A percentile compares a stretch with the other conserved stretches of the same genome.
Evolutionary conservation across 2,113 vertebrate genomes (phyloP).

Genomic region (Microtus ochrogaster): DNA sequence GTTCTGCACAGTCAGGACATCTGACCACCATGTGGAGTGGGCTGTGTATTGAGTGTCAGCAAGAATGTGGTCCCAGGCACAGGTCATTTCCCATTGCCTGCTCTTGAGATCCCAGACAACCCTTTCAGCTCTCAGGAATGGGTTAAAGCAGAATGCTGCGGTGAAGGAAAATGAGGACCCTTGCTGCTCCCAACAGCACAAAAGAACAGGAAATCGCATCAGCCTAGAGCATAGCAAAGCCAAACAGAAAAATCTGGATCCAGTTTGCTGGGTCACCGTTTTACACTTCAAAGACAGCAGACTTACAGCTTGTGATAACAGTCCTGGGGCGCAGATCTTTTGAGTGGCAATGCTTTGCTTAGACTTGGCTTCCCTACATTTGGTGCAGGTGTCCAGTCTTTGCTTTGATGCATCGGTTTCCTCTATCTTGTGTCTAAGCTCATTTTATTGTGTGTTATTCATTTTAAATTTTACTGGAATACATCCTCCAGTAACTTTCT

Average conservation of each 20-base stretch:
- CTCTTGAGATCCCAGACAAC: neutral
- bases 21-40: neutral
- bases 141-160: neutral
- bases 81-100: neutral
- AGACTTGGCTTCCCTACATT: neutral
- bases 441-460: neutral
- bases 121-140: neutral
- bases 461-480: neutral
- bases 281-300: neutral
- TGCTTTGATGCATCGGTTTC: neutral
- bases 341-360: neutral
- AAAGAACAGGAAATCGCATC: neutral
- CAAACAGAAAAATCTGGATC: neutral
- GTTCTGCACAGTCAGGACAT: neutral
- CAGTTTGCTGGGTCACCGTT: neutral
- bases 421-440: neutral
- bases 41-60: neutral
- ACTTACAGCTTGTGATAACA: neutral
- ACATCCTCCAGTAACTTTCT: slow-evolving; percentile 1
- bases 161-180: neutral
- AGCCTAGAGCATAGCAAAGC: neutral
- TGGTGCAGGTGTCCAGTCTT: neutral
- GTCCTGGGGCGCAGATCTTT: neutral
- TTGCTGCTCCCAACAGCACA: neutral
- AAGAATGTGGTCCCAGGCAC: neutral